Evolutionary conservation across 1,140 invertebrate genomes (phyloP), one percentile per base, ranked within the genome.

Genomic region (Microplitis mediator): DNA sequence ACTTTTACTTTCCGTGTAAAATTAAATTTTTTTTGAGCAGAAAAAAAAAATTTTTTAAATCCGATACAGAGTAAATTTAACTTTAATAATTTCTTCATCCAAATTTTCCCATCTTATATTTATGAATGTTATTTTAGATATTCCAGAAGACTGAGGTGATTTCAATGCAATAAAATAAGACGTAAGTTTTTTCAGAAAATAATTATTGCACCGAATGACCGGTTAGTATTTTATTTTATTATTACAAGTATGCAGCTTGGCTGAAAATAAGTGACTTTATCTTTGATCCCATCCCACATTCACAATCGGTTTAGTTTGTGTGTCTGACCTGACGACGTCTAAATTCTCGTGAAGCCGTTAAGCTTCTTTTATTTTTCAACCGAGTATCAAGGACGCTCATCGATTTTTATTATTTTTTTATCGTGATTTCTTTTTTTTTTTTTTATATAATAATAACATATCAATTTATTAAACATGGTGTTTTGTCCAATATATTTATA

Each of bases 341-440:
- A 66, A 72, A 72, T 72, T 72, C 70, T 72, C 63, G 70, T 52
- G 63, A 72, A 72, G 70, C 70, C 70, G 70, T 65, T 72, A 72
- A 72, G 63, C 51, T 66, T 32, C 58, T 72, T 72, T 72, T 54
- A 64, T 65, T 66, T 72, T 66, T 56, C 9, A 16, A 50, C 70
- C 8, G 31, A 58, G 23, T 72, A 72, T 72, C 70, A 72, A 72
- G 70, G 70, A 72, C 70, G 45, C 62, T 23, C 32, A n/a, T 51
- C 51, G 35, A 51, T 62, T 31, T n/a, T 31, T 39, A 36, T 23
- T 36, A 4, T 56, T 31, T 9, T 36, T 23, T 23, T 23, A 23
- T 23, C 23, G 23, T 23, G 13, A 34, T 50, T 32, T 16, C 2
- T 51, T 64, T 39, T 31, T 31, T 65, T n/a, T 8, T 8, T 23